Conservation (phyloP, 2,888 invertebrate genomes). For the Carterocephalus palaemon region DNA sequence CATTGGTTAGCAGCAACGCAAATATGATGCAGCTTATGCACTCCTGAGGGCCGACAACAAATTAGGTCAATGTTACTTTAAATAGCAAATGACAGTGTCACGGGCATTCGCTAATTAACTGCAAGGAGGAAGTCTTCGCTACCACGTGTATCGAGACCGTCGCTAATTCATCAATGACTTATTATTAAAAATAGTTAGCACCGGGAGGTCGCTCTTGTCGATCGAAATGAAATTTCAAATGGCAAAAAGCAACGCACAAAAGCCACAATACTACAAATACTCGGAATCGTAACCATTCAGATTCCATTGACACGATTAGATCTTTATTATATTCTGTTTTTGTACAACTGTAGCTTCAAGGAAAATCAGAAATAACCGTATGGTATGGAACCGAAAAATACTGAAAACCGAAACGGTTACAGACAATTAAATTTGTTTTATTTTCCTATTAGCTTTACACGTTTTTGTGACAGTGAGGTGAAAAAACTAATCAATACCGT, state of each 20-base stretch:
- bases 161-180: constrained; percentile 14
- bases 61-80: constrained; percentile 1
- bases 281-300: not conserved
- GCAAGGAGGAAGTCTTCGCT: constrained; percentile 6
- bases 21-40: no score
- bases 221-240: not conserved
- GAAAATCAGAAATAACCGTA: not conserved
- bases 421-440: no score
- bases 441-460: no score
- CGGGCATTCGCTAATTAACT: constrained; percentile 6
- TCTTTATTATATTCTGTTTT: not conserved
- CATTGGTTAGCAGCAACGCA: no score
- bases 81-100: no score
- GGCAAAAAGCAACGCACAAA: no score
- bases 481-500: no score
- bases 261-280: not conserved
- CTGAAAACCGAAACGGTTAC: no score
- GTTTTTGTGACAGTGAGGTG: no score
- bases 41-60: no score
- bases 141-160: not conserved
- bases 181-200: not conserved
- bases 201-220: not conserved
- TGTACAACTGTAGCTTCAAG: not conserved
- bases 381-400: no score
- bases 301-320: not conserved